Base-by-base conservation (phyloP, 2,888 invertebrate species). In the Tromatobia lineatoria region DNA sequence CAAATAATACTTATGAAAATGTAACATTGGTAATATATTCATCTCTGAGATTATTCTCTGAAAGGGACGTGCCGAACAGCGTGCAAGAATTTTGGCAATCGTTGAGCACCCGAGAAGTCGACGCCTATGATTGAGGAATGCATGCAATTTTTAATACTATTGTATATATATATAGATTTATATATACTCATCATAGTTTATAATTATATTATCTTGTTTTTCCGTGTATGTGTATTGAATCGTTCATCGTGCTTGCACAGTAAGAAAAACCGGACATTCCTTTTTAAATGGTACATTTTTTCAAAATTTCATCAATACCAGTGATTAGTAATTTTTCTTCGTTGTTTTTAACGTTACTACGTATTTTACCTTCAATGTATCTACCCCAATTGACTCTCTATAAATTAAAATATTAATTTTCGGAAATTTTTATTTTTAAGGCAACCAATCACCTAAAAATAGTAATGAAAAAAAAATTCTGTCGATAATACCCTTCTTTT, bases 141-240 rank as follows among this genome's bases (percentile, higher is more conserved):
- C 87, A 87, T 87, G 87, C 87, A 95, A 52, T 95, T 66, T 71
- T 81, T 64, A 79, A 73, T 34, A n/a, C 79, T 80, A 80, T 66
- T 25, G 59, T 50, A 57, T 57, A 25, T 57, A n/a, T 50, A 50
- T 54, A 70, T 70, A 20, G 23, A 52, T 25, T 29, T 50, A 29
- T 20, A 29, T 29, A 29, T 29, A 29, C 4, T 29, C 29, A 61
- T 50, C 38, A 25, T 78, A 78, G 25, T 45, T 45, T 80, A 45
- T 42, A 45, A 59, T 42, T 45, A 8, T 59, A 70, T 70, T 45
- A 75, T 67, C 29, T 38, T 38, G 50, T 69, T 50, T 38, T 70
- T 69, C 20, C 50, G 69, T 74, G 25, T 71, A 47, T 70, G 13
- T 64, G 69, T 66, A 18, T 73, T 38, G 7, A 25, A 15, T 59